Percentiles rank a stretch among this genome's conserved stretches.
Evolutionary conservation across 2,888 invertebrate species (phyloP).

Genomic region (Lordiphosa fenestrarum): DNA sequence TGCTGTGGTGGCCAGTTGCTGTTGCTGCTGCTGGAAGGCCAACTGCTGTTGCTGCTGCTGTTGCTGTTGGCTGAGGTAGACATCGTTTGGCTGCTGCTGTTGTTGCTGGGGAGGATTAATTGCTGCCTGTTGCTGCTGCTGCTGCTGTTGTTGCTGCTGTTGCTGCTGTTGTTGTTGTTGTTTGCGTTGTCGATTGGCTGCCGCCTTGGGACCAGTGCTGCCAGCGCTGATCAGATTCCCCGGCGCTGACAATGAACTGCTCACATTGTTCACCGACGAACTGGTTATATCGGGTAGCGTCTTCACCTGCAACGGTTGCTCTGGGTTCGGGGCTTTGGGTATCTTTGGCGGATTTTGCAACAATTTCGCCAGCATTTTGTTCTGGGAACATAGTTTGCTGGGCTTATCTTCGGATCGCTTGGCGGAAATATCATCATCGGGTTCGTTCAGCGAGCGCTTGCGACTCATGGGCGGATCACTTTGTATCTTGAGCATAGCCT

Average conservation of each 20-base stretch:
- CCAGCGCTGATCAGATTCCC: slow-evolving; percentile 65
- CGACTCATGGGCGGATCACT: slow-evolving; percentile 80
- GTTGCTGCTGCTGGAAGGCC: slow-evolving; percentile 63
- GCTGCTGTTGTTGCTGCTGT: slow-evolving; percentile 78
- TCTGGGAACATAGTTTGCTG: slow-evolving; percentile 89
- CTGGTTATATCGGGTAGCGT: slow-evolving; percentile 80
- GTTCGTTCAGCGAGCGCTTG: slow-evolving; percentile 85
- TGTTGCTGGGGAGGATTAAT: slow-evolving; percentile 57
- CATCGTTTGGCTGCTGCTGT: slow-evolving; percentile 76
- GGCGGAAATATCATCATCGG: slow-evolving; percentile 81
- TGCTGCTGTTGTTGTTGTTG: slow-evolving; percentile 82
- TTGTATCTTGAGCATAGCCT: slow-evolving; percentile 78
- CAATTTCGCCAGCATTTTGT: slow-evolving; percentile 91
- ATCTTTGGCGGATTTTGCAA: slow-evolving; percentile 88
- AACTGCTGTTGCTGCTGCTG: slow-evolving; percentile 67
- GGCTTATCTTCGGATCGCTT: slow-evolving; percentile 80
- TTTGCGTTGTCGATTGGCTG: slow-evolving; percentile 75
- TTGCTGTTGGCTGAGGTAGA: slow-evolving; percentile 79
- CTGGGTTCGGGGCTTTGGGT: slow-evolving; percentile 80
- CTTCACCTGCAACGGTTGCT: slow-evolving; percentile 77
- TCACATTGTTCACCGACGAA: slow-evolving; percentile 72
- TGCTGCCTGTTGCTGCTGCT: slow-evolving; percentile 33
- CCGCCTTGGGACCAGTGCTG: slow-evolving; percentile 72
- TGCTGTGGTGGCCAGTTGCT: slow-evolving; percentile 70
- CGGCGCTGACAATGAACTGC: slow-evolving; percentile 63